Base-by-base conservation (phyloP, 1,140 invertebrate genomes). In the Colletes gigas region DNA sequence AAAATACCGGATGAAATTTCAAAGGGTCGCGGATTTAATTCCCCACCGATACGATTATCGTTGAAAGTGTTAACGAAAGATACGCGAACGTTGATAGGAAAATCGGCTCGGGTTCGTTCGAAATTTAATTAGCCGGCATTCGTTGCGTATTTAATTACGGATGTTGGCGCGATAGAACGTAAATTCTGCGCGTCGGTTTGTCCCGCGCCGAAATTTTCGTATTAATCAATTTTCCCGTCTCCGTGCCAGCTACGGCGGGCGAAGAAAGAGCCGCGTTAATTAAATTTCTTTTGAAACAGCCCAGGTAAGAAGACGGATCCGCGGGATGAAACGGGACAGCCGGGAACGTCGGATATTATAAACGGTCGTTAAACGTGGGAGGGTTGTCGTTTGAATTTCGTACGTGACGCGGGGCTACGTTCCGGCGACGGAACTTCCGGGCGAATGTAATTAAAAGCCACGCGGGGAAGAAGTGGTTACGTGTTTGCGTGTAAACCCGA, bases 281-380 rank as follows among this genome's bases (percentile, higher is more conserved):
- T 78, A 72, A 78, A 78, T 71, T 78, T 72, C 69, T 65, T 78
- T 78, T n/a, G 59, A 30, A 55, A 50, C 60, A 2, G 30, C 30
- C 30, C 44, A 41, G 15, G 55, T 70, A 69, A 77, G 54, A 77
- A 60, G 50, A 9, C 8, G 21, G 21, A 19, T 60, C 12, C 19
- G 12, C 68, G 50, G 30, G 59, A 65, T 47, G 50, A 30, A 54
- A 44, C 17, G 14, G 50, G 47, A n/a, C 44, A 54, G 19, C 21
- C 8, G 47, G 55, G 30, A 50, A 78, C n/a, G 59, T 5, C 39
- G 67, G 76, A 72, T 72, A 78, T 78, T 72, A 78, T 72, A 72
- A 78, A 78, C 77, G 77, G 39, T 78, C 77, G 59, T 78, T 78
- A 72, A 65, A 65, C 77, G 77, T 4, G 39, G 57, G 50, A 57